Evolutionary conservation across 2,888 invertebrate species (phyloP), one percentile per base, ranked within the genome.

Genomic region (Nemotelus pantherinus): DNA sequence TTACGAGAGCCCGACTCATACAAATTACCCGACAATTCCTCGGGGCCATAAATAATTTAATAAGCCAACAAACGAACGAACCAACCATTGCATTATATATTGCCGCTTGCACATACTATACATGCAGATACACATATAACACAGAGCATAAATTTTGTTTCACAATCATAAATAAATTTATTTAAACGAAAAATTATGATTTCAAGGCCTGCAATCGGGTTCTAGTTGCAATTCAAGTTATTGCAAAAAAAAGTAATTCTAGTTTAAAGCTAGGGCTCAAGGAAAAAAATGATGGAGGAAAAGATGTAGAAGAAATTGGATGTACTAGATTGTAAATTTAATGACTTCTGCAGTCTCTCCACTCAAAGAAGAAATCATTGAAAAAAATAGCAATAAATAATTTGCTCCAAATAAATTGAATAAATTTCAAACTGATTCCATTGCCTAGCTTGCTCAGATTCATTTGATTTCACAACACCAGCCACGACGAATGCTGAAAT

Each of bases 111-210:
- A 25, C 25, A 25, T 25, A n/a, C n/a, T n/a, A n/a, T n/a, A 25
- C 25, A 25, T 25, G 25, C 25, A 25, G 25, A 25, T 25, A 25
- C 1, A 25, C 25, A 25, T 25, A 25, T 25, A 25, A 25, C 25
- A 25, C 25, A 25, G 25, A 25, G 25, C 25, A 25, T 25, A 25
- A 25, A 25, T 25, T 25, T 25, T 25, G 45, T 65, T 45, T 65
- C 65, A 65, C 47, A 65, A 65, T 65, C 65, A 65, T 65, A 65
- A 65, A 65, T 65, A 65, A 65, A 47, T 65, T 44, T 65, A 65
- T 65, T 65, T 65, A 10, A 65, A 65, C 44, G 45, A 47, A 65
- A 65, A 65, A 65, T 65, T 45, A 65, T 65, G 47, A 25, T 65
- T 65, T 65, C 65, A 65, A 65, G 65, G 65, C 44, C 65, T 47